Evolutionary conservation across 2,113 vertebrate genomes (phyloP), one percentile per base, ranked within the genome.

Genomic region (Anas platyrhynchos): DNA sequence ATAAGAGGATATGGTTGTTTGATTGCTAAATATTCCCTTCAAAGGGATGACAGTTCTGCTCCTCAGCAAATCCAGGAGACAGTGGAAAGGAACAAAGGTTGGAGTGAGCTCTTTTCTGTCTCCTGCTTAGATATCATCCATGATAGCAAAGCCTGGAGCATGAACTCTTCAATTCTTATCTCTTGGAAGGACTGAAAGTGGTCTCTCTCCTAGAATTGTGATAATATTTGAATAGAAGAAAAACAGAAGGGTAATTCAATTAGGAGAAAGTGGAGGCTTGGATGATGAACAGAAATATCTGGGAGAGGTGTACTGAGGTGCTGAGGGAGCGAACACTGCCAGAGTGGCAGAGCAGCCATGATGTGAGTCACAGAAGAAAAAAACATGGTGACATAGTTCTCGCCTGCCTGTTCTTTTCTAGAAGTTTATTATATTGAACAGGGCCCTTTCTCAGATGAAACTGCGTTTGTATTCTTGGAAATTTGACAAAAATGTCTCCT

Each of bases 401-500:
- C 46, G 62, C 83, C 43, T 8, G 0, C 25, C 29, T 72, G 66
- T 21, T 80, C 21, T 54, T 75, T 86, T 93, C 86, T 73, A 55
- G 73, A 48, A 65, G 76, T 69, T 88, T 91, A 36, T 88, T 88
- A 21, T 66, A 43, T 50, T 32, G 29, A 91, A 44, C n/a, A 82
- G 31, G 22, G 86, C 62, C 43, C 18, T 58, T 94, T 96, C 90
- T 94, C 92, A 93, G 58, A 86, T 62, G 29, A 78, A 76, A 56
- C 66, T 82, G 58, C 41, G 5, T 72, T 81, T 68, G 27, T 31
- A 74, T 86, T 90, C 93, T 73, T 96, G 77, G 94, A 92, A 91
- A 88, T 75, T 1, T 72, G 83, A 86, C 95, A 97, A 81, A 97
- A 95, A 93, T 50, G 25, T 86, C 90, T 94, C 94, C 76, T 94